Conservation (phyloP, 2,797 vertebrate species). For the Pelodytes ibericus region DNA sequence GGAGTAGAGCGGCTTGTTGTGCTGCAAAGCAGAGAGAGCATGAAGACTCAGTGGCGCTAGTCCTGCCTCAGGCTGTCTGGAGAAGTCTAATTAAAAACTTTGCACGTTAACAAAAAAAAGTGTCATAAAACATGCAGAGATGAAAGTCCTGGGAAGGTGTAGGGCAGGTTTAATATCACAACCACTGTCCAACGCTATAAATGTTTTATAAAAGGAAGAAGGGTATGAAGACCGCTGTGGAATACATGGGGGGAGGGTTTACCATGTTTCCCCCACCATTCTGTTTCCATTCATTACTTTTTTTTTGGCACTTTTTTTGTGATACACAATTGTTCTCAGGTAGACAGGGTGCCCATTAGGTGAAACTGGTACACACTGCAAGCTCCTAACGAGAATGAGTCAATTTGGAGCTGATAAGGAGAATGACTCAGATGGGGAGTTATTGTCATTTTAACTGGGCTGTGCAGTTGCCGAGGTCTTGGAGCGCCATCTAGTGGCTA, state of each 20-base stretch:
- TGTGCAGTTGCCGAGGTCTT: constrained; percentile 56
- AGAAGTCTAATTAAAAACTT: constrained; percentile 97
- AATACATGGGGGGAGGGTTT: constrained; percentile 23
- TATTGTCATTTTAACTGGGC: neutral
- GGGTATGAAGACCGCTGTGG: constrained; percentile 48
- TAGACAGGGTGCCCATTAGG: constrained; percentile 59
- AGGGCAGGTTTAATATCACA: constrained; percentile 82
- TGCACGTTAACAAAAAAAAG: constrained; percentile 82
- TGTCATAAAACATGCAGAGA: constrained; percentile 93
- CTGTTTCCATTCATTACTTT: neutral
- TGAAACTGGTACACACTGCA: constrained; percentile 40
- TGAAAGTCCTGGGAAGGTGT: constrained; percentile 90
- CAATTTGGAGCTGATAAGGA: constrained; percentile 50
- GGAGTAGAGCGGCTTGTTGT: constrained; percentile 97
- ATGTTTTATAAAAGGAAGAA: constrained; percentile 31
- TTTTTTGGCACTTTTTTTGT: constrained; percentile 55
- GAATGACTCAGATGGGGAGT: neutral
- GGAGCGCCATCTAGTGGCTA: constrained; percentile 65
- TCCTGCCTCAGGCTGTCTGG: constrained; percentile 95
- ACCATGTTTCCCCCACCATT: neutral
- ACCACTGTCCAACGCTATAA: constrained; percentile 79
- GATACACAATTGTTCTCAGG: constrained; percentile 71
- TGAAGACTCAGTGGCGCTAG: constrained; percentile 91
- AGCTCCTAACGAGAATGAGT: constrained; percentile 33
- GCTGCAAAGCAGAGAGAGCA: constrained; percentile 80